A percentile compares a stretch with the other conserved stretches of the same genome.
Conservation (phyloP, 2,113 vertebrate genomes). For the Siniperca chuatsi region DNA sequence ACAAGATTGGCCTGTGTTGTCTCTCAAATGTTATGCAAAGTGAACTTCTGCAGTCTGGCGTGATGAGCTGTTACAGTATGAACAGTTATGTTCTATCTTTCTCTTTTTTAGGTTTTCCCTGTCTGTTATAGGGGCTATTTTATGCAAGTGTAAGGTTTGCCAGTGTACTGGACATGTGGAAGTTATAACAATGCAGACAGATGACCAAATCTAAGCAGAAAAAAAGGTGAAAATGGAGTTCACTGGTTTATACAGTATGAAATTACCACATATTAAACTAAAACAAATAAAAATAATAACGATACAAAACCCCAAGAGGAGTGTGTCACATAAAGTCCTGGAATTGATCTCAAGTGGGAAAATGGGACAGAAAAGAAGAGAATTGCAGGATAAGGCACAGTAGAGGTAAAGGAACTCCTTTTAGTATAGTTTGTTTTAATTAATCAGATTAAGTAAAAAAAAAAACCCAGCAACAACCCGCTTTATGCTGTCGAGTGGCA, state of each 20-base stretch:
- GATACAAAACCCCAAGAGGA: neutral
- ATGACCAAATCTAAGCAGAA: neutral
- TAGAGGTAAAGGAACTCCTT: conserved; percentile 20
- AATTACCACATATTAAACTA: neutral
- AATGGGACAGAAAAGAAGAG: neutral
- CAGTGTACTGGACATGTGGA: neutral
- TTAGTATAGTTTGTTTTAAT: conserved; percentile 78
- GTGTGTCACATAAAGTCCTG: neutral
- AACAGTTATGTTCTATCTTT: neutral
- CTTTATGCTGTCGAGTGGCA: conserved; percentile 81
- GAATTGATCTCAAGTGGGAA: neutral
- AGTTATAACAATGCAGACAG: neutral
- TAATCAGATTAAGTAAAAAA: conserved; percentile 78
- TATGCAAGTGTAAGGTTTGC: neutral
- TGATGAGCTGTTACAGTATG: conserved; percentile 19
- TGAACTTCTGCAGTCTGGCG: conserved; percentile 17
- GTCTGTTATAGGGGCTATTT: neutral
- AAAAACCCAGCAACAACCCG: conserved; percentile 66
- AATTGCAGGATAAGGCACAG: neutral
- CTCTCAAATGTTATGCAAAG: conserved; percentile 22
- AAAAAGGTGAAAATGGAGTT: neutral
- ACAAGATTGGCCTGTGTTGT: conserved; percentile 17
- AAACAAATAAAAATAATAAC: neutral
- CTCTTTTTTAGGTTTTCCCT: neutral
- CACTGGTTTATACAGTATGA: neutral